phyloP scores from a whole-genome alignment of 2,797 vertebrate species.

The Helicolenus hilgendorfi region DNA sequence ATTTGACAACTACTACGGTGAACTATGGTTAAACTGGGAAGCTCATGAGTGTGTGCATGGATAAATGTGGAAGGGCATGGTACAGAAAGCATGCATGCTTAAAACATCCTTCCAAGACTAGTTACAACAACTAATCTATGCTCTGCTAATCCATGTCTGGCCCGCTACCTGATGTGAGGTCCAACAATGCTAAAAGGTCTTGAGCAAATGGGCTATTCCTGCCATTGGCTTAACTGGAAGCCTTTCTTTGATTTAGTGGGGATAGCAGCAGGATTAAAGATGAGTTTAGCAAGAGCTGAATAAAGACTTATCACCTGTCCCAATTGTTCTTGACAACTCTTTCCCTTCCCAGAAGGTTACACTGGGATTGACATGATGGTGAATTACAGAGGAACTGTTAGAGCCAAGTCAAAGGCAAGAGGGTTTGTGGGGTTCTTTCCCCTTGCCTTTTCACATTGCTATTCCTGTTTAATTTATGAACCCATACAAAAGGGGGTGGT shows the following conservation, averaged over 20 bases:
- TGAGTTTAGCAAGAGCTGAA: constrained; percentile 56
- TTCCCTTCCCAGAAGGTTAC: constrained; percentile 44
- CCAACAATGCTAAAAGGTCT: constrained; percentile 34
- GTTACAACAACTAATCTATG: constrained; percentile 41
- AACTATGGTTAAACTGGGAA: background rate
- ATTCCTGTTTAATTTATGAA: background rate
- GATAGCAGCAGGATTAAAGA: constrained; percentile 50
- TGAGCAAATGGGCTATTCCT: constrained; percentile 42
- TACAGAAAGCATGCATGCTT: background rate
- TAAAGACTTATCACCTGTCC: constrained; percentile 52
- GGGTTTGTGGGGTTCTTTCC: background rate
- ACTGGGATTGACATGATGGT: constrained; percentile 30
- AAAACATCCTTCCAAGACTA: background rate
- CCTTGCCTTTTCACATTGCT: background rate
- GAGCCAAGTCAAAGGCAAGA: background rate
- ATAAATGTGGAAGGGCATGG: background rate
- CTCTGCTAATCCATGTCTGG: constrained; percentile 42
- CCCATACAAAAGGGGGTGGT: background rate
- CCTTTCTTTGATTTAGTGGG: constrained; percentile 50
- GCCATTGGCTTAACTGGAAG: constrained; percentile 24
- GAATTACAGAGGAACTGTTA: constrained; percentile 17
- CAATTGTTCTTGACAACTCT: constrained; percentile 57
- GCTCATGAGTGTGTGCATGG: background rate
- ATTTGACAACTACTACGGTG: background rate
- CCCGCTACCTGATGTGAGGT: constrained; percentile 23